phyloP scores from a whole-genome alignment of 2,797 vertebrate genomes.

The Capromys pilorides region DNA sequence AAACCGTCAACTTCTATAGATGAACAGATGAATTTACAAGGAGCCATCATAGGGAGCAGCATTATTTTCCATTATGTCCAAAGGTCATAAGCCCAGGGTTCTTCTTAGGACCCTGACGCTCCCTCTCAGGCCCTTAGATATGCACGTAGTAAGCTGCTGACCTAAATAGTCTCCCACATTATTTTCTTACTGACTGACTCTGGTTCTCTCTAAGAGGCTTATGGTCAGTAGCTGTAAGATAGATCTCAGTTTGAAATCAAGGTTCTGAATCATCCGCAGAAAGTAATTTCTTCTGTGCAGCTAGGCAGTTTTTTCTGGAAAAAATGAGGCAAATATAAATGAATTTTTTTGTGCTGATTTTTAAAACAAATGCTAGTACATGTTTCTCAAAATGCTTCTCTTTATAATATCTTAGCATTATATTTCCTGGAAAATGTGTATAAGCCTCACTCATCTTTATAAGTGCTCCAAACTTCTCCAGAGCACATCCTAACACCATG shows the following conservation, averaged over 20 bases:
- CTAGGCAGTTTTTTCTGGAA: not conserved
- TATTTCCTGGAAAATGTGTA: not conserved
- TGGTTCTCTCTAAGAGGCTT: not conserved
- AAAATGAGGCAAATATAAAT: not conserved
- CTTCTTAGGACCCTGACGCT: no score
- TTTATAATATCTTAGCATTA: not conserved
- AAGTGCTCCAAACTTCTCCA: not conserved
- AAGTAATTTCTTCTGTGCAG: not conserved
- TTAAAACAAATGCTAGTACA: not conserved
- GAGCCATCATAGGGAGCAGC: fast-evolving
- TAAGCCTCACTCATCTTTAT: not conserved
- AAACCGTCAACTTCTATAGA: not conserved
- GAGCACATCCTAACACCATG: not conserved
- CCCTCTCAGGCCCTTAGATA: not conserved
- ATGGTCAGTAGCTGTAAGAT: no score
- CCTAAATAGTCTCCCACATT: not conserved
- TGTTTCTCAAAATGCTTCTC: not conserved
- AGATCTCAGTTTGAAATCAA: not conserved
- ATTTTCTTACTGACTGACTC: not conserved
- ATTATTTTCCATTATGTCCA: not conserved
- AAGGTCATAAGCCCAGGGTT: not conserved
- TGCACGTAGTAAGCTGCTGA: not conserved
- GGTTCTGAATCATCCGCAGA: not conserved
- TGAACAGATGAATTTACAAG: not conserved
- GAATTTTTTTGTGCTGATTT: not conserved